Evolutionary conservation across 2,797 vertebrate species (phyloP).

Genomic region (Podarcis siculus): DNA sequence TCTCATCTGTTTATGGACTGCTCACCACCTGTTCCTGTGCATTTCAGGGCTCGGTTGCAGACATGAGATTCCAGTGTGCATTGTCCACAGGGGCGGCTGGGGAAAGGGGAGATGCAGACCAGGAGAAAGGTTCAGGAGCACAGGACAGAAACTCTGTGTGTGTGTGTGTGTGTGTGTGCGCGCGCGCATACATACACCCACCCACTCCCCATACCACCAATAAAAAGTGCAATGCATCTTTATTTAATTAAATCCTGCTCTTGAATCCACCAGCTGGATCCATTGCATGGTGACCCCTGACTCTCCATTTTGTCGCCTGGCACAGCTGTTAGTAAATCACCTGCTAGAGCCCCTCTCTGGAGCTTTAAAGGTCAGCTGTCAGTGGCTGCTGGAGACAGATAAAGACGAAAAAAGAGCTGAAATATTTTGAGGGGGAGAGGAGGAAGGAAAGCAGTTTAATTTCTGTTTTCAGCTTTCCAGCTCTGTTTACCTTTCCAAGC

Average conservation of each 20-base stretch:
- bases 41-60: slow-evolving; percentile 30
- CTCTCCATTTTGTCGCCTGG: slow-evolving; percentile 59
- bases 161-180: not conserved
- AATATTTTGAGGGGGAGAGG: not conserved
- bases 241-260: slow-evolving; percentile 69
- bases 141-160: accelerated
- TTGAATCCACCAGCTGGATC: slow-evolving; percentile 28
- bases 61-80: slow-evolving; percentile 12
- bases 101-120: not conserved
- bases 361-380: slow-evolving; percentile 72
- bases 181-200: accelerated
- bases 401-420: slow-evolving; percentile 68
- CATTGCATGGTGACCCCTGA: slow-evolving; percentile 30
- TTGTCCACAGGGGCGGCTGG: not conserved
- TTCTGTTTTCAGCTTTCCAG: not conserved
- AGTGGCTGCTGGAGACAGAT: slow-evolving; percentile 61
- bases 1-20: slow-evolving; percentile 13
- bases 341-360: slow-evolving; percentile 55
- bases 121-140: slow-evolving; percentile 59
- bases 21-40: slow-evolving; percentile 60
- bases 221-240: slow-evolving; percentile 63
- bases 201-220: slow-evolving; percentile 7
- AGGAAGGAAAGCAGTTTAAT: slow-evolving; percentile 9
- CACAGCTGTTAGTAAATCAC: slow-evolving; percentile 75
- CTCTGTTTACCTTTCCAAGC: slow-evolving; percentile 48